Evolutionary conservation across 2,113 vertebrate species (phyloP).

Genomic region (Protomyctophum bolini): DNA sequence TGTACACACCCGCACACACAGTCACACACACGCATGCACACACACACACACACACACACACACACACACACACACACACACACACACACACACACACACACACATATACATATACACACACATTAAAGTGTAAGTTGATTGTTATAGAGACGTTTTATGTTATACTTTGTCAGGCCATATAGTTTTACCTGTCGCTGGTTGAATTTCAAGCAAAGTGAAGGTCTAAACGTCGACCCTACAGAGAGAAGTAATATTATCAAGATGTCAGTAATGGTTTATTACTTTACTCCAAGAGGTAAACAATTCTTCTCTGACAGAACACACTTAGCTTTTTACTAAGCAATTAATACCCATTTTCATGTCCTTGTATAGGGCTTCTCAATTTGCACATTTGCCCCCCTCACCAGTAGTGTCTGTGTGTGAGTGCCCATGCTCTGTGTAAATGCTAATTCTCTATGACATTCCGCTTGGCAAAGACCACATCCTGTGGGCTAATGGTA

Average conservation of each 20-base stretch:
- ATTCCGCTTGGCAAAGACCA: constrained; percentile 50
- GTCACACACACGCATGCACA: too few relatives aligned
- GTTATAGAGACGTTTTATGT: too few relatives aligned
- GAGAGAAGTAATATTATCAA: constrained; percentile 26
- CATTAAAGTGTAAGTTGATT: too few relatives aligned
- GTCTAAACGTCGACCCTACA: constrained; percentile 55
- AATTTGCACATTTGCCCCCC: constrained; percentile 40
- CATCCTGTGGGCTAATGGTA: constrained; percentile 70
- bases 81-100: too few relatives aligned
- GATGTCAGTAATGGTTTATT: constrained; percentile 16
- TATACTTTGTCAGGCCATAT: neutral
- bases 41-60: too few relatives aligned
- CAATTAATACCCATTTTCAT: constrained; percentile 42
- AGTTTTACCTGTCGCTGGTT: constrained; percentile 67
- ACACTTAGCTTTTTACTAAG: constrained; percentile 45
- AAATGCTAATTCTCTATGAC: constrained; percentile 68
- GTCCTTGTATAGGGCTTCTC: constrained; percentile 51
- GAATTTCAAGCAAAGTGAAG: constrained; percentile 60
- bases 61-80: too few relatives aligned
- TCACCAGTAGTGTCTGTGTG: constrained; percentile 17
- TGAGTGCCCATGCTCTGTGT: constrained; percentile 45
- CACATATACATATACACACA: too few relatives aligned
- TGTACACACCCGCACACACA: too few relatives aligned
- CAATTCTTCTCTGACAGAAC: constrained; percentile 13
- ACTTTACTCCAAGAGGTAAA: constrained; percentile 23